phyloP scores from a whole-genome alignment of 2,797 vertebrate genomes.

The Gallirallus australis region DNA sequence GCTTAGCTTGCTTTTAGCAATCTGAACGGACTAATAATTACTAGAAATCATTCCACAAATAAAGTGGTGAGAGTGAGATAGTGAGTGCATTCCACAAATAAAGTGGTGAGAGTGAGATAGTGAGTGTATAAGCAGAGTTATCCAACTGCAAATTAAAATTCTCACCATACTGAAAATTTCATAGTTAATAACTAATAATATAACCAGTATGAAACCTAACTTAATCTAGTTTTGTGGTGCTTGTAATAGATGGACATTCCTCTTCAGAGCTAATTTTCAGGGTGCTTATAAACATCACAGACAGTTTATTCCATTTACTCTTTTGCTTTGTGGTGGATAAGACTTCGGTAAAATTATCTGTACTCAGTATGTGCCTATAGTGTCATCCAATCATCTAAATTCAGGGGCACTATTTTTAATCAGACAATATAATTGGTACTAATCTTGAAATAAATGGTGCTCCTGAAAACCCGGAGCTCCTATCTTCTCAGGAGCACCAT shows the following conservation, averaged over 20 bases:
- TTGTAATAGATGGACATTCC: neutral
- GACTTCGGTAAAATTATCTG: neutral
- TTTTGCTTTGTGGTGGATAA: constrained; percentile 14
- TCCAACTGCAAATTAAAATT: neutral
- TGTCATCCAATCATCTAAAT: constrained; percentile 66
- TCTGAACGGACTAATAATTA: neutral
- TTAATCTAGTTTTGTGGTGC: neutral
- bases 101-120: neutral
- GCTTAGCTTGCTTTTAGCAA: neutral
- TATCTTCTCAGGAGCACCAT: constrained; percentile 46
- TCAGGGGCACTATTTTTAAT: constrained; percentile 68
- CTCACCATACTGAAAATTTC: neutral
- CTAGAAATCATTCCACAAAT: neutral
- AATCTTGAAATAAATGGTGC: constrained; percentile 64
- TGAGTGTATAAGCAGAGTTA: neutral
- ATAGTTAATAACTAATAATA: neutral
- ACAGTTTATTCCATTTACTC: constrained; percentile 29
- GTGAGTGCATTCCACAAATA: neutral
- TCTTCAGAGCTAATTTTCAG: constrained; percentile 38
- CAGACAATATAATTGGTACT: constrained; percentile 67
- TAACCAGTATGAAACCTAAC: neutral
- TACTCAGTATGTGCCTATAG: constrained; percentile 39
- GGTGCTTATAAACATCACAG: neutral
- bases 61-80: neutral
- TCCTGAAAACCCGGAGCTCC: constrained; percentile 49